phyloP scores from a whole-genome alignment of 2,113 vertebrate genomes.

The Mus spicilegus region DNA sequence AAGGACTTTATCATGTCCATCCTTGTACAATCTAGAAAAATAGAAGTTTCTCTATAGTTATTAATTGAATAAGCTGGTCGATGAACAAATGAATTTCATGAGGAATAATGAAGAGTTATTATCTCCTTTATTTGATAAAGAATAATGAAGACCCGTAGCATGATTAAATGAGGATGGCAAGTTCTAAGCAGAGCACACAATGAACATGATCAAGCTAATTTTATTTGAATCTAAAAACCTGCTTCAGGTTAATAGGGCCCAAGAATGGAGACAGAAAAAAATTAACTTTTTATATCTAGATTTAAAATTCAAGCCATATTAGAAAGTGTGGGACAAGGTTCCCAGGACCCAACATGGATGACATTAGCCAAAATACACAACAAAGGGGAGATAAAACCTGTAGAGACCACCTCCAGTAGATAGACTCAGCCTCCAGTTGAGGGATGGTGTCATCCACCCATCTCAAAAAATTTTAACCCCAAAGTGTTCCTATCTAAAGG shows the following conservation, averaged over 20 bases:
- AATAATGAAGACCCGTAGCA: background rate
- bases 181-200: background rate
- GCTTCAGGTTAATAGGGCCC: background rate
- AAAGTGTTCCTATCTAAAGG: too few relatives aligned
- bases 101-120: slow-evolving; percentile 36
- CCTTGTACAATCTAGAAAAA: slow-evolving; percentile 24
- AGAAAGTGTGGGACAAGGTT: background rate
- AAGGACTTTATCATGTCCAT: background rate
- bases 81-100: slow-evolving; percentile 38
- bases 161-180: slow-evolving; percentile 22
- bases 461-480: too few relatives aligned
- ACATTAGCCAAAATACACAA: too few relatives aligned
- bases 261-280: background rate
- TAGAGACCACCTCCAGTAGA: too few relatives aligned
- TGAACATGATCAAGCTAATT: background rate
- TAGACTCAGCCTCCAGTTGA: too few relatives aligned
- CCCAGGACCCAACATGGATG: too few relatives aligned
- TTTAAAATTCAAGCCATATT: background rate
- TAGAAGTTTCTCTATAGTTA: background rate
- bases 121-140: slow-evolving; percentile 1
- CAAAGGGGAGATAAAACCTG: too few relatives aligned
- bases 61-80: slow-evolving; percentile 35
- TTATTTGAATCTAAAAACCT: background rate
- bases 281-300: background rate
- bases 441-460: too few relatives aligned